Percentiles rank a stretch among this genome's conserved stretches.
Conservation (phyloP, 1,140 invertebrate genomes). For the Lepidotrigona ventralis region DNA sequence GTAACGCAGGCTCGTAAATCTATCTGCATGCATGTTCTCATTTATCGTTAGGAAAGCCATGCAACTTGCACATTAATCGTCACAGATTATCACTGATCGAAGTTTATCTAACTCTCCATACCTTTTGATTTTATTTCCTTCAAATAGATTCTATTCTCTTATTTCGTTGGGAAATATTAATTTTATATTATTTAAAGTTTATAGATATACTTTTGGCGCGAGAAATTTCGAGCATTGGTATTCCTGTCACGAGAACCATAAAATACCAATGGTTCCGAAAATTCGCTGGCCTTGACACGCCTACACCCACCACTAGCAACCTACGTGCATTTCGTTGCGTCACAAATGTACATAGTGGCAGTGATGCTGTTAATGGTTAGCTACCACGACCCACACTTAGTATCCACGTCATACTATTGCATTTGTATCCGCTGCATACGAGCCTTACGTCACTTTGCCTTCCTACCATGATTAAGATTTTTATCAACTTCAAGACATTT, state of each 20-base stretch:
- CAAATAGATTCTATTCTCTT: not conserved
- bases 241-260: not conserved
- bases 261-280: not conserved
- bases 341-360: not conserved
- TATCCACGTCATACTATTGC: not conserved
- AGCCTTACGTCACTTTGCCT: not conserved
- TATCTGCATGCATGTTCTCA: not conserved
- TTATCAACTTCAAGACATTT: not conserved
- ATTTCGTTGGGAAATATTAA: too few species aligned
- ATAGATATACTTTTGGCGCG: too few species aligned
- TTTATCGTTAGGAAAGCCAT: not conserved
- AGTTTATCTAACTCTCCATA: not conserved
- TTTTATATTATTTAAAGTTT: too few species aligned
- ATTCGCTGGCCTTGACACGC: conserved; percentile 14
- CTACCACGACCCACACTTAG: conserved; percentile 8
- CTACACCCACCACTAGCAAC: not conserved
- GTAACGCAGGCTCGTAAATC: not conserved
- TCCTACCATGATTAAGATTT: not conserved
- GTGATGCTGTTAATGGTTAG: not conserved
- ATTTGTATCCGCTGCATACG: not conserved
- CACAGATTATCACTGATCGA: too few species aligned
- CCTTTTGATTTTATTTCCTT: not conserved
- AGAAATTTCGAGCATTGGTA: too few species aligned
- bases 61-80: not conserved
- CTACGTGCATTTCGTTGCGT: not conserved